Percentiles rank a stretch among this genome's conserved stretches.
phyloP scores from a whole-genome alignment of 2,797 vertebrate genomes.

The Diceros bicornis region DNA sequence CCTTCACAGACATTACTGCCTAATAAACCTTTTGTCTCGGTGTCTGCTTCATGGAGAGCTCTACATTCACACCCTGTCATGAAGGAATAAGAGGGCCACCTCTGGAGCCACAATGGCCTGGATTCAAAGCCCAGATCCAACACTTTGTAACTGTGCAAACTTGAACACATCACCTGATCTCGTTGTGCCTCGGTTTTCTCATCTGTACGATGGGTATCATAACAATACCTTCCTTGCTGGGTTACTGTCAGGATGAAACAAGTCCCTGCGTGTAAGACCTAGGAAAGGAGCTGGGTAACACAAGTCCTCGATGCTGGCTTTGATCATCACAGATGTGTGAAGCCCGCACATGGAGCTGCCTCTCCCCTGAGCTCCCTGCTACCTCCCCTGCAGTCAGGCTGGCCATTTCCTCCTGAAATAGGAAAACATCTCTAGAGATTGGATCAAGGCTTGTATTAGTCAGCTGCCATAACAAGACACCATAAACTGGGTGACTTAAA shows the following conservation, averaged over 20 bases:
- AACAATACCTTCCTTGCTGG: rapidly evolving
- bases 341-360: neutral
- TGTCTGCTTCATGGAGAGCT: neutral
- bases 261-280: no score
- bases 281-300: no score
- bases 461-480: neutral
- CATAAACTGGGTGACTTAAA: neutral
- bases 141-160: neutral
- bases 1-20: neutral
- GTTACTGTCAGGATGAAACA: neutral
- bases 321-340: rapidly evolving
- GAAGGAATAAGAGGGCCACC: no score
- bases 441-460: neutral
- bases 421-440: neutral
- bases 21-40: rapidly evolving
- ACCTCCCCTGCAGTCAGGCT: no score
- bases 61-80: rapidly evolving
- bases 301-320: rapidly evolving
- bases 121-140: neutral
- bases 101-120: neutral
- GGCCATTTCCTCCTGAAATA: neutral
- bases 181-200: rapidly evolving
- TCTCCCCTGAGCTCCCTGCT: neutral
- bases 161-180: rapidly evolving
- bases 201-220: no score